Conservation (phyloP, 2,113 vertebrate species). For the Gymnorhina tibicen region DNA sequence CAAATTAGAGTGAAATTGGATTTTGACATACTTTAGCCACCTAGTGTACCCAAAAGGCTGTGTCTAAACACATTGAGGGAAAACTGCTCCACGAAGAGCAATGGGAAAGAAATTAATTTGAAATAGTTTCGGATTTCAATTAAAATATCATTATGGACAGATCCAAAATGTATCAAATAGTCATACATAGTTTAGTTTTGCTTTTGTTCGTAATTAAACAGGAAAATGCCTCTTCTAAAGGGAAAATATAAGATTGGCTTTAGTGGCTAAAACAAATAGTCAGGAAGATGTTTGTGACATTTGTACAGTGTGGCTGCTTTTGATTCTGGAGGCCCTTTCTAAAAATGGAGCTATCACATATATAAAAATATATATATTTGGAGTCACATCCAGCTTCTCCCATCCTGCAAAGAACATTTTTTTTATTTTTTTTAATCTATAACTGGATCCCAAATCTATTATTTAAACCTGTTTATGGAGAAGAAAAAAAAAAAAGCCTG, state of each 20-base stretch:
- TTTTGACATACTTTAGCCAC: constrained; percentile 5
- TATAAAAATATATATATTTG: neutral
- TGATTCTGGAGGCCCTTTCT: constrained; percentile 20
- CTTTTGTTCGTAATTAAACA: neutral
- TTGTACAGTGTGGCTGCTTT: constrained; percentile 13
- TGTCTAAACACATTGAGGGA: neutral
- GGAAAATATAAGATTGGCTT: neutral
- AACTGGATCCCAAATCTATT: constrained; percentile 3
- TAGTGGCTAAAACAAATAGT: neutral
- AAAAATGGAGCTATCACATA: neutral
- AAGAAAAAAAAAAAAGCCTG: neutral
- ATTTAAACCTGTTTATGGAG: neutral
- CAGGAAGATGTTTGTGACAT: constrained; percentile 22
- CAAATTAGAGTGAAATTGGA: constrained; percentile 6
- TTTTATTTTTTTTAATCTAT: neutral
- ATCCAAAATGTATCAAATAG: neutral
- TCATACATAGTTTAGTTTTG: neutral
- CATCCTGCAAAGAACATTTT: constrained; percentile 31
- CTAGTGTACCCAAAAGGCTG: neutral
- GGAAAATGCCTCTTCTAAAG: neutral
- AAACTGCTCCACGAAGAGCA: neutral
- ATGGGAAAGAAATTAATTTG: neutral
- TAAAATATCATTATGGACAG: neutral
- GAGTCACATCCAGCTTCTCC: constrained; percentile 43
- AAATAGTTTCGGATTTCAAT: neutral